Evolutionary conservation across 2,113 vertebrate species (phyloP), one percentile per base, ranked within the genome.

Genomic region (Brachionichthys hirsutus): DNA sequence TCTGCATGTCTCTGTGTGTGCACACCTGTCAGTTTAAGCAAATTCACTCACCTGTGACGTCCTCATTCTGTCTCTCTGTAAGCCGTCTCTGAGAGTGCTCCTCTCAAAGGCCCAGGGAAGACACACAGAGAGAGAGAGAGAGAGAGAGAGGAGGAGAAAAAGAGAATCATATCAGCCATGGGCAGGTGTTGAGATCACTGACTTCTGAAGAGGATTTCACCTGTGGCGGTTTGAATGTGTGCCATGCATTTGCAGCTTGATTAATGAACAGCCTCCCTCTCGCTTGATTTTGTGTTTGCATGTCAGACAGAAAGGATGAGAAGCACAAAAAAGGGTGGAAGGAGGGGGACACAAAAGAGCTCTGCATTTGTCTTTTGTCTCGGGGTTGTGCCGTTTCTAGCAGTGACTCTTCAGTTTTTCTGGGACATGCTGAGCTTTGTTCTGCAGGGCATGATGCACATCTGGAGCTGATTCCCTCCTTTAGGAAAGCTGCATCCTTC

Each of bases 41-140:
- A 67, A 87, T 72, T 83, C 87, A 80, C 73, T 87, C 87, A 87
- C 87, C 83, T 87, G 84, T 88, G 87, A 89, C 80, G 84, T 90
- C 87, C 88, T 87, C 85, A 88, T 90, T 90, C 87, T 88, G 88
- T 90, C 88, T 87, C 67, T 78, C 76, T 75, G 72, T 88, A 82
- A 84, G 64, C 66, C 79, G 24, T 87, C 85, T 84, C 67, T 55
- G 64, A 77, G 79, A 82, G 75, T 51, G 35, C 73, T 80, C 47
- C 63, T 84, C 80, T 80, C 77, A 76, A 55, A 82, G 65, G 71
- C 60, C 59, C 47, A 36, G 45, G 47, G 51, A 54, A 24, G 59
- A 54, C 62, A 61, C 67, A 66, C 24, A 30, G 24, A 30, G 24
- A 30, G 6, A 30, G 24, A 30, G 24, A 30, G 24, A 30, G 24